Evolutionary conservation across 1,140 invertebrate species (phyloP).

Genomic region (Heterodera schachtii): DNA sequence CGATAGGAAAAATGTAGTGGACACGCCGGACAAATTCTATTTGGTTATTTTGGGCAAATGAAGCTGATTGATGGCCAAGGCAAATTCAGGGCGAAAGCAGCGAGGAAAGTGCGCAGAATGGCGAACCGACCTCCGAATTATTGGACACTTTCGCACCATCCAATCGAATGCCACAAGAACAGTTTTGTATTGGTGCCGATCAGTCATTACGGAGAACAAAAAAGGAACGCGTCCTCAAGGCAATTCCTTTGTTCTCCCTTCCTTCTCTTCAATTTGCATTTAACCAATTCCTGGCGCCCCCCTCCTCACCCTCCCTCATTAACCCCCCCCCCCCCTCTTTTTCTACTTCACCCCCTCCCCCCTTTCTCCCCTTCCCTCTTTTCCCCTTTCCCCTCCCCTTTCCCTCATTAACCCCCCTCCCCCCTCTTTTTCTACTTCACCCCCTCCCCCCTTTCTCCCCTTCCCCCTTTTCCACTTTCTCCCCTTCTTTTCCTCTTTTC

Average conservation of each 20-base stretch:
- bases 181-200: background rate
- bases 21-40: slow-evolving; percentile 22
- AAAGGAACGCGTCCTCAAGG: slow-evolving; percentile 9
- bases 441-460: too few species aligned
- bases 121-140: background rate
- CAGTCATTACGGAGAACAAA: background rate
- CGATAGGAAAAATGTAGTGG: slow-evolving; percentile 2
- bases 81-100: slow-evolving; percentile 26
- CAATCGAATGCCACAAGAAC: slow-evolving; percentile 2
- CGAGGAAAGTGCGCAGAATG: slow-evolving; percentile 2
- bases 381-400: too few species aligned
- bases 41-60: slow-evolving; percentile 31
- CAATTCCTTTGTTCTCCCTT: background rate
- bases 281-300: too few species aligned
- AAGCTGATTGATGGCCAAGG: background rate
- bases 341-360: too few species aligned
- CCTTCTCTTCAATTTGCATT: background rate
- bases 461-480: too few species aligned
- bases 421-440: too few species aligned
- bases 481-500: too few species aligned
- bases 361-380: too few species aligned
- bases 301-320: too few species aligned
- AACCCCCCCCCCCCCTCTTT: too few species aligned
- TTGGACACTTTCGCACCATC: slow-evolving; percentile 7
- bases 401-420: too few species aligned